Conservation (phyloP, 2,113 vertebrate species). For the Oreochromis aureus region DNA sequence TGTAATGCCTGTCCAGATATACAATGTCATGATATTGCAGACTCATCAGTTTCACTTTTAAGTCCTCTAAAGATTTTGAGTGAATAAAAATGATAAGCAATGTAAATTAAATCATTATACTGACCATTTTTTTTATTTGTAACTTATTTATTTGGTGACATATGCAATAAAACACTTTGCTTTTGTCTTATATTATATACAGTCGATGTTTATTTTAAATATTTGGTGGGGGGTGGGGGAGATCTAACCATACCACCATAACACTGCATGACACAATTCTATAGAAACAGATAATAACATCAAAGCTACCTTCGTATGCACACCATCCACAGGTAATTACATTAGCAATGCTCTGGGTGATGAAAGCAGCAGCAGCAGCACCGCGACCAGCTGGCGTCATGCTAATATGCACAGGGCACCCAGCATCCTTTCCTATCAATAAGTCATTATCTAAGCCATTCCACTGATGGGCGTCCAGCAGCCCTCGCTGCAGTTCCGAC, state of each 20-base stretch:
- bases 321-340: constrained; percentile 9
- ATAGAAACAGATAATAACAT: background rate
- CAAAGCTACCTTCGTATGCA: background rate
- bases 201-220: background rate
- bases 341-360: background rate
- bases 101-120: background rate
- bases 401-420: constrained; percentile 73
- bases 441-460: constrained; percentile 86
- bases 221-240: background rate
- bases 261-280: background rate
- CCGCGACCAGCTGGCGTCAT: constrained; percentile 73
- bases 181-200: background rate
- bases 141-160: background rate
- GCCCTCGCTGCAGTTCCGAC: constrained; percentile 38
- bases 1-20: background rate
- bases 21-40: background rate
- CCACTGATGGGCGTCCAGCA: constrained; percentile 56
- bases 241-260: background rate
- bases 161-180: background rate
- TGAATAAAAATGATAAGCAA: background rate
- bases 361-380: constrained; percentile 4
- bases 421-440: constrained; percentile 83
- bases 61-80: background rate
- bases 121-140: background rate
- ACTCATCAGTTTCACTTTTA: background rate